Conservation (phyloP, 2,888 invertebrate species). For the Tyria jacobaeae region DNA sequence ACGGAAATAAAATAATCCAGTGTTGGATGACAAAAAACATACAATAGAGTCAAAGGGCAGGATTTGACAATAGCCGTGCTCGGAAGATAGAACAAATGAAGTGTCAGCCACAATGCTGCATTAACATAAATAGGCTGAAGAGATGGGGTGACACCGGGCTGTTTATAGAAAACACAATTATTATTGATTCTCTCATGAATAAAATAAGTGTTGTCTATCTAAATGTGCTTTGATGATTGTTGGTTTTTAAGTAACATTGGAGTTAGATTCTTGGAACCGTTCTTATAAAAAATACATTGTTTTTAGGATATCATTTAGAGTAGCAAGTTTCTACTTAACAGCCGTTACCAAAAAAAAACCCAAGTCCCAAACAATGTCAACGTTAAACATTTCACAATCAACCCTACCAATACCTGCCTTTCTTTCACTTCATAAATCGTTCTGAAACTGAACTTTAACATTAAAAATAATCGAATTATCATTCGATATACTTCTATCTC, state of each 20-base stretch:
- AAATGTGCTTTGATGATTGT: constrained; percentile 31
- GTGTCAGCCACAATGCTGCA: constrained; percentile 78
- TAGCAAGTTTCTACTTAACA: too few relatives aligned
- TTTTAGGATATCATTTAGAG: neutral
- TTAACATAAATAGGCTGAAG: constrained; percentile 78
- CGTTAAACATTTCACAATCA: neutral
- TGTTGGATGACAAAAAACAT: constrained; percentile 79
- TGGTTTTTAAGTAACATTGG: constrained; percentile 19
- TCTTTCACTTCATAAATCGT: neutral
- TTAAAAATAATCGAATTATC: constrained; percentile 70
- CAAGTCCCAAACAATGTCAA: neutral
- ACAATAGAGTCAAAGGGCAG: constrained; percentile 85
- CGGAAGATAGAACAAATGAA: constrained; percentile 81
- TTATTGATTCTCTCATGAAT: constrained; percentile 64
- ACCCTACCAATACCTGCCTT: neutral
- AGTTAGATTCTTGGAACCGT: neutral
- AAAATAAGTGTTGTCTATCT: constrained; percentile 48
- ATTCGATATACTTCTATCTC: constrained; percentile 59
- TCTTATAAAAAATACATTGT: neutral
- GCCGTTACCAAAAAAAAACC: too few relatives aligned
- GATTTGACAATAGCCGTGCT: constrained; percentile 75
- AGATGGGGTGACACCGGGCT: constrained; percentile 59
- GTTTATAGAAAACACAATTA: constrained; percentile 58
- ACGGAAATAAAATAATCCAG: constrained; percentile 85
- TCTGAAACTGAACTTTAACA: constrained; percentile 62